Evolutionary conservation across 2,113 vertebrate genomes (phyloP).

Genomic region (Anhinga anhinga): DNA sequence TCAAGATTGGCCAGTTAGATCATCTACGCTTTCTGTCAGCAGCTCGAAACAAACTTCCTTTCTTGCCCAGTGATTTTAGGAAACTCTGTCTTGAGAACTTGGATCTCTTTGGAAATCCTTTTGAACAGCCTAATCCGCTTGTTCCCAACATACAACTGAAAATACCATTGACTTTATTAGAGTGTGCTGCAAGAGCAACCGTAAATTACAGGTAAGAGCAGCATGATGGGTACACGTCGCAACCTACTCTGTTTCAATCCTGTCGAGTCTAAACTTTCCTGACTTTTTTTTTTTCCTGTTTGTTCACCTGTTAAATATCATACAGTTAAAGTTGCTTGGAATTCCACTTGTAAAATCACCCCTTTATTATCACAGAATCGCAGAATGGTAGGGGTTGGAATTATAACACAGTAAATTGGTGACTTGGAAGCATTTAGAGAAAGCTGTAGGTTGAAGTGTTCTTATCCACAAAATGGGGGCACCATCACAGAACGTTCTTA

Average conservation of each 20-base stretch:
- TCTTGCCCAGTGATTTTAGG: constrained; percentile 86
- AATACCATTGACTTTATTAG: constrained; percentile 84
- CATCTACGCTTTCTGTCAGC: constrained; percentile 87
- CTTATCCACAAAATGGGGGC: background rate
- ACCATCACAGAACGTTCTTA: background rate
- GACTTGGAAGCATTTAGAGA: background rate
- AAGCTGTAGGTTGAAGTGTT: background rate
- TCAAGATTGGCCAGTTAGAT: constrained; percentile 81
- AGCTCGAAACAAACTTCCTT: constrained; percentile 86
- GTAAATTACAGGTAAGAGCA: constrained; percentile 81
- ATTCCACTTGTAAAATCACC: background rate
- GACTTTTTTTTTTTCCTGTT: background rate
- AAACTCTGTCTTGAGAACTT: constrained; percentile 87
- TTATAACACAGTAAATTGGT: background rate
- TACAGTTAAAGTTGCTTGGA: background rate
- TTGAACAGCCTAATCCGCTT: constrained; percentile 82
- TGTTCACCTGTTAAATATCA: rapidly evolving
- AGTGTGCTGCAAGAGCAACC: constrained; percentile 81
- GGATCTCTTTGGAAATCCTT: constrained; percentile 93
- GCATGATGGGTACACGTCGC: rapidly evolving
- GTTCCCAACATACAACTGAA: constrained; percentile 84
- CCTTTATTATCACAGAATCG: no score
- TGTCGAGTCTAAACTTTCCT: background rate
- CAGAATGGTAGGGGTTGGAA: no score
- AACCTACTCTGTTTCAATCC: rapidly evolving